These are phyloP conservation scores for Scolopax mira DNA, from an alignment of 2,113 vertebrate species.

Conservation along the genomic window DNA sequence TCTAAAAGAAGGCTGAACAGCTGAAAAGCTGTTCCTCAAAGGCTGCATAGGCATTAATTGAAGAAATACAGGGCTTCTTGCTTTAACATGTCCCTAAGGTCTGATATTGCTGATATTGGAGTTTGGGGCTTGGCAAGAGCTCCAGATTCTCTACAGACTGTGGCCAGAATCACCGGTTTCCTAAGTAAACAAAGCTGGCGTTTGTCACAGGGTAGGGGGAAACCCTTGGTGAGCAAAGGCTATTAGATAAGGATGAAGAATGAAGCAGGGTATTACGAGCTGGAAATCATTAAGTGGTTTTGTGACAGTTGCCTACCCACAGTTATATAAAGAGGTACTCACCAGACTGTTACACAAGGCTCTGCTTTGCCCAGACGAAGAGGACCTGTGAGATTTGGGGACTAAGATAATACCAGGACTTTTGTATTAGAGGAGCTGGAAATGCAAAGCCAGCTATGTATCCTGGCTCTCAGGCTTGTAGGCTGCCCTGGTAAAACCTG, in stretches of 20 bases:
- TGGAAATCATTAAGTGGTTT: neutral
- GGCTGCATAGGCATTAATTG: neutral
- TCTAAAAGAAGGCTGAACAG: neutral
- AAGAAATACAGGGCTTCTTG: neutral
- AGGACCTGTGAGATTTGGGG: neutral
- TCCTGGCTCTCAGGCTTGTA: neutral
- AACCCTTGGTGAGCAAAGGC: neutral
- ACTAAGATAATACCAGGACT: neutral
- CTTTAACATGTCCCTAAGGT: neutral
- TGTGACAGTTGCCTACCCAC: neutral
- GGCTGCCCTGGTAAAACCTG: neutral
- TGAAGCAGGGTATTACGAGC: neutral
- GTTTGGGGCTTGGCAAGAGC: neutral
- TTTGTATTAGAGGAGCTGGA: neutral
- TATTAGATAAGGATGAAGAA: neutral
- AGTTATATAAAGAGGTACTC: neutral
- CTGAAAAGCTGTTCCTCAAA: neutral
- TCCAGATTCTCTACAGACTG: neutral
- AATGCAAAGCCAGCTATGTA: neutral
- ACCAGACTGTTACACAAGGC: neutral
- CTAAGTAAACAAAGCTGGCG: neutral
- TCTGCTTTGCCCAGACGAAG: neutral
- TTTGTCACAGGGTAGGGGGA: accelerated
- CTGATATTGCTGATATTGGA: neutral
- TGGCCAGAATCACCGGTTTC: neutral